These are phyloP conservation scores for Promerops cafer DNA, from an alignment of 2,113 vertebrate genomes.

Conservation along the genomic window DNA sequence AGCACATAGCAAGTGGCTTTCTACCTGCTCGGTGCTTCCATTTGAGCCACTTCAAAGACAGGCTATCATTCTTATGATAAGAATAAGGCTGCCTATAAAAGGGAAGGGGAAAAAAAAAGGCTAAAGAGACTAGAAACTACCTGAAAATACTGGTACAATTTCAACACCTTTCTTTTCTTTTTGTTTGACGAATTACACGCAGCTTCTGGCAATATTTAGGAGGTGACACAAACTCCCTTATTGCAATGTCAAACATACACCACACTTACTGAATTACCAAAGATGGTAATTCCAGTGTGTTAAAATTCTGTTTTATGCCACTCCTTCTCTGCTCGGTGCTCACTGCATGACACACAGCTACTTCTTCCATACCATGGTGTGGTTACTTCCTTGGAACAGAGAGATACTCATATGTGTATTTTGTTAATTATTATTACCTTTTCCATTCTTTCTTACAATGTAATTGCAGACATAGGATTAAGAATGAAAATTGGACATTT, in stretches of 20 bases:
- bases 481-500: background rate
- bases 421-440: background rate
- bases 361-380: background rate
- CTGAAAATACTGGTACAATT: background rate
- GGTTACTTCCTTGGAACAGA: background rate
- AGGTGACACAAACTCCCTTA: background rate
- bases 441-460: background rate
- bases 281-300: background rate
- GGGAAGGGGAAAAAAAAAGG: background rate
- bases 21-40: background rate
- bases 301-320: background rate
- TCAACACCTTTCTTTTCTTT: background rate
- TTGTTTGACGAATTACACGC: background rate
- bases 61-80: background rate
- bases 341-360: background rate
- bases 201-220: background rate
- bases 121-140: background rate
- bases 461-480: background rate
- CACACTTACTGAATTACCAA: background rate
- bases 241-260: background rate
- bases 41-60: constrained; percentile 7
- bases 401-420: background rate
- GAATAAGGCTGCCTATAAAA: background rate
- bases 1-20: constrained; percentile 7
- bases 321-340: background rate